These are phyloP conservation scores for Pristionchus mayeri DNA, from an alignment of 2,888 invertebrate species.

Conservation along the genomic window DNA sequence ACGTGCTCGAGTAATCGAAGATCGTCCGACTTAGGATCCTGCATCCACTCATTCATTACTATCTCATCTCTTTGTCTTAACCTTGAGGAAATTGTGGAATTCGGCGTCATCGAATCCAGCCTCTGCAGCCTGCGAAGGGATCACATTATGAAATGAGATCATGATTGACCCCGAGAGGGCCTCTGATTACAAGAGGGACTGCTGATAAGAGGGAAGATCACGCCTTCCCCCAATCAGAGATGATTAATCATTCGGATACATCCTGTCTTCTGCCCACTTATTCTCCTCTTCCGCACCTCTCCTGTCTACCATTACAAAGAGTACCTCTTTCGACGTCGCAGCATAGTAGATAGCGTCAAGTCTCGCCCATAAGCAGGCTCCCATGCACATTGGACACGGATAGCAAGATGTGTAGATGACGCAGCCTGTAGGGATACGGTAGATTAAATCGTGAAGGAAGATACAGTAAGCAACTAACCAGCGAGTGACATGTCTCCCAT, in stretches of 20 bases:
- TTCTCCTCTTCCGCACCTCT: neutral
- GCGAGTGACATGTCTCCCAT: constrained; percentile 51
- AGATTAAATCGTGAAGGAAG: neutral
- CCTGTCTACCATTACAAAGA: too few species aligned
- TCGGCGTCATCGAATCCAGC: constrained; percentile 71
- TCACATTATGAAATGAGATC: neutral
- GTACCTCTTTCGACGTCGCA: constrained; percentile 69
- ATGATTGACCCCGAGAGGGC: too few species aligned
- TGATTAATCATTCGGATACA: neutral
- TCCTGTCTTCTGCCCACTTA: neutral
- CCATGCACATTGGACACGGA: constrained; percentile 75
- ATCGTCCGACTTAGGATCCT: constrained; percentile 63
- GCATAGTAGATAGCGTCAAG: constrained; percentile 71
- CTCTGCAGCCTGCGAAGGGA: constrained; percentile 64
- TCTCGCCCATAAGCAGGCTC: constrained; percentile 72
- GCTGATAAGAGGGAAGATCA: constrained; percentile 12
- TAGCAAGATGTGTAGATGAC: constrained; percentile 73
- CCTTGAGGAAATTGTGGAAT: constrained; percentile 71
- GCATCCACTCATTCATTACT: too few species aligned
- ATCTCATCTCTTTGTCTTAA: neutral
- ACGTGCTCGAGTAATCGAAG: constrained; percentile 61
- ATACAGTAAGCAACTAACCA: constrained; percentile 17
- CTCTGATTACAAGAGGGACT: neutral
- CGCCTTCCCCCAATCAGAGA: neutral
- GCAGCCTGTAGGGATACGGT: constrained; percentile 59